These are phyloP conservation scores for Psophia crepitans DNA, from an alignment of 2,113 vertebrate genomes.

Conservation along the genomic window DNA sequence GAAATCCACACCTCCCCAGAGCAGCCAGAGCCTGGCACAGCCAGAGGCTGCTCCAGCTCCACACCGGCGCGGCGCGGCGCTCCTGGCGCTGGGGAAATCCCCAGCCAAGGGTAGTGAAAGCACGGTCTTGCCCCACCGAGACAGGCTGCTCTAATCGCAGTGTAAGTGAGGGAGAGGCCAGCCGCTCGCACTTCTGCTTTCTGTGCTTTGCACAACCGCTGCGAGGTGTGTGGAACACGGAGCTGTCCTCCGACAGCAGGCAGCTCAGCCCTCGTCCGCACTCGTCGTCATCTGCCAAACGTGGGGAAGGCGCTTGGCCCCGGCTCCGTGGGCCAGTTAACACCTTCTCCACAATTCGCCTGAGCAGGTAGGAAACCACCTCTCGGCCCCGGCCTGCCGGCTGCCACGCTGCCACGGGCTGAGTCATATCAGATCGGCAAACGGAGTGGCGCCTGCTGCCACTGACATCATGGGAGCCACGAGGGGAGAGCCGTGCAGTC, in stretches of 20 bases:
- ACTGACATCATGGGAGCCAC: not conserved
- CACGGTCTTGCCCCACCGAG: not conserved
- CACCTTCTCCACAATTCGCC: not conserved
- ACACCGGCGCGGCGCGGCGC: accelerated
- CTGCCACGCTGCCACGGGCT: not conserved
- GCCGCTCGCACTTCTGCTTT: accelerated
- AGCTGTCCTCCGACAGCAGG: accelerated
- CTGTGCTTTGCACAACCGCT: accelerated
- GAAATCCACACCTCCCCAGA: accelerated
- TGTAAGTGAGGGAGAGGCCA: not conserved
- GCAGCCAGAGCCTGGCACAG: not conserved
- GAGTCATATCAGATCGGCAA: not conserved
- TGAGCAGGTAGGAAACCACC: not conserved
- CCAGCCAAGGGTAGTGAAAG: not conserved
- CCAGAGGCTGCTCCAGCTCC: not conserved
- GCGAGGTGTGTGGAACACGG: accelerated
- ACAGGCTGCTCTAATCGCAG: accelerated
- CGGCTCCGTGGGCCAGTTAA: accelerated
- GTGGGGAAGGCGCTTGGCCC: accelerated
- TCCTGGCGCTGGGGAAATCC: not conserved
- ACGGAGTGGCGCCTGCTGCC: not conserved
- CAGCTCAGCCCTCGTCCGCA: accelerated
- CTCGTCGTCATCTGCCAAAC: accelerated
- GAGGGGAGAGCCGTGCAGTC: not conserved
- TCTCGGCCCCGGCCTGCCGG: not conserved